Evolutionary conservation across 2,888 invertebrate species (phyloP).

Genomic region (Dasysyrphus tricinctus): DNA sequence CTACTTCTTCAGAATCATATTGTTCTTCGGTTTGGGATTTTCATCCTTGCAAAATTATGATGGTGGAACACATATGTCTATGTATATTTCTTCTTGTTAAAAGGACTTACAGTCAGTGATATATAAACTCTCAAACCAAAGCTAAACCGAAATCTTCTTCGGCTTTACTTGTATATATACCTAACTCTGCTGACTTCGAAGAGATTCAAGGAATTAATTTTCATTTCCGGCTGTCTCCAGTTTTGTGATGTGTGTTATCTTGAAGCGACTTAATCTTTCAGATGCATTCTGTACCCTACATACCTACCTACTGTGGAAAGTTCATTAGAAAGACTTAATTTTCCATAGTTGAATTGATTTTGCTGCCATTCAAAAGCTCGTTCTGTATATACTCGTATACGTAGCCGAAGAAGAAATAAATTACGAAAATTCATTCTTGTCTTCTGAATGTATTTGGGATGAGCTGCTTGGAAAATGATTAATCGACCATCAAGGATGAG

Average conservation of each 20-base stretch:
- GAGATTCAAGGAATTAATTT: conserved; percentile 65
- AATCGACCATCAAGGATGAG: conserved; percentile 48
- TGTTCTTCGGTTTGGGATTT: conserved; percentile 41
- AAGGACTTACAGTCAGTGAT: conserved; percentile 29
- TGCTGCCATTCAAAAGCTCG: conserved; percentile 34
- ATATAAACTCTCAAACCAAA: neutral
- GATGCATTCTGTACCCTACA: conserved; percentile 11
- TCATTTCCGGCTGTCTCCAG: conserved; percentile 68
- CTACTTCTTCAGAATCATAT: conserved; percentile 53
- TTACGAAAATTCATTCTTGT: conserved; percentile 25
- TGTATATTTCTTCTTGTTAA: conserved; percentile 4
- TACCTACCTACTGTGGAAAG: neutral
- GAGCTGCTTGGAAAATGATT: conserved; percentile 50
- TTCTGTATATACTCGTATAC: neutral
- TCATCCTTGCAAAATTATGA: neutral
- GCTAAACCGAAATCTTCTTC: neutral
- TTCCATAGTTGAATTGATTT: conserved; percentile 51
- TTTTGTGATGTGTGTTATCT: conserved; percentile 39
- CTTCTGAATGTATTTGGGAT: conserved; percentile 4
- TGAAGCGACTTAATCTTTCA: conserved; percentile 25
- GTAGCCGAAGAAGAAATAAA: conserved; percentile 8
- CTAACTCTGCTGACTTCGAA: conserved; percentile 48
- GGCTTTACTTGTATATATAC: neutral
- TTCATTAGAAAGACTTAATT: conserved; percentile 32
- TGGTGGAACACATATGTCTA: neutral